Conservation (phyloP, 2,888 invertebrate species). For the Mimas tiliae region DNA sequence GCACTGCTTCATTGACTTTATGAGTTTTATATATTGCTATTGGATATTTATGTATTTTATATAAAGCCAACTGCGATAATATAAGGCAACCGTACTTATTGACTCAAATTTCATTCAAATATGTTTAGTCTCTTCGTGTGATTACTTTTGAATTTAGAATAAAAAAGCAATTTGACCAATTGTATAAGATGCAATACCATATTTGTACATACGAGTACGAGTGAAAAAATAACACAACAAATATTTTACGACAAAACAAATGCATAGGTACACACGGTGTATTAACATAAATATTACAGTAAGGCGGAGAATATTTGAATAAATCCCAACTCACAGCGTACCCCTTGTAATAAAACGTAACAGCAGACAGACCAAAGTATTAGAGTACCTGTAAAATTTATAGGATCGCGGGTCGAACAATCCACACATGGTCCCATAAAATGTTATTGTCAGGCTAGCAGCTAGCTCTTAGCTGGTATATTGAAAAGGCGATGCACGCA, state of each 20-base stretch:
- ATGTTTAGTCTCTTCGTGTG: too few species aligned
- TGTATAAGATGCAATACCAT: not conserved
- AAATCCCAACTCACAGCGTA: slow-evolving; percentile 2
- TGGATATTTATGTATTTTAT: too few species aligned
- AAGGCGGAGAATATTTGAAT: not conserved
- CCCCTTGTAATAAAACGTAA: slow-evolving; percentile 9
- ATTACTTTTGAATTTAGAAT: too few species aligned
- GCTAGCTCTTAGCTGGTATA: not conserved
- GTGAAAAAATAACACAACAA: not conserved
- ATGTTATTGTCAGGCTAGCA: slow-evolving; percentile 19
- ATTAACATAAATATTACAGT: not conserved
- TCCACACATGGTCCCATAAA: slow-evolving; percentile 20
- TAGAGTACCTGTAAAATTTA: slow-evolving; percentile 23
- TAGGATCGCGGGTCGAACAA: slow-evolving; percentile 22
- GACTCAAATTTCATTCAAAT: too few species aligned
- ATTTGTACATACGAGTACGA: too few species aligned
- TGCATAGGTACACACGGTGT: not conserved
- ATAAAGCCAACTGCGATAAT: too few species aligned
- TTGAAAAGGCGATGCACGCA: slow-evolving; percentile 10
- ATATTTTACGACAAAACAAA: not conserved
- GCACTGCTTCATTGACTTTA: too few species aligned
- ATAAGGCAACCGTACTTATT: too few species aligned
- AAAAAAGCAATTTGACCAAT: too few species aligned
- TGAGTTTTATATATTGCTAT: too few species aligned
- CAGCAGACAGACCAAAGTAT: slow-evolving; percentile 21